phyloP scores from a whole-genome alignment of 2,888 invertebrate species.

The Drosophila phalerata region DNA sequence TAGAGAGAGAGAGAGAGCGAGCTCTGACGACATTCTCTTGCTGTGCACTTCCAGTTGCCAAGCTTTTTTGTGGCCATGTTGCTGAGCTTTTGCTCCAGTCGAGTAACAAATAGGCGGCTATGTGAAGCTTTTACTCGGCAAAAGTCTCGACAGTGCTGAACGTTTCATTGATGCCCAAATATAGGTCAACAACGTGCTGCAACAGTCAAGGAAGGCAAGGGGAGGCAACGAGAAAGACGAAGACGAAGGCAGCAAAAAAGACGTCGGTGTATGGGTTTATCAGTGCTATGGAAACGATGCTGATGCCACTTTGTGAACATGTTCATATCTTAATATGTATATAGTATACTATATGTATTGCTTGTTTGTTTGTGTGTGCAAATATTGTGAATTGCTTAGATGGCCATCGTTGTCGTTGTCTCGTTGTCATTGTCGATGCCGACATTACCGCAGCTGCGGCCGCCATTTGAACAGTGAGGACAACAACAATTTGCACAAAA shows the following conservation, averaged over 20 bases:
- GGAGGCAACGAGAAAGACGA: neutral
- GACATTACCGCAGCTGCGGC: slow-evolving; percentile 18
- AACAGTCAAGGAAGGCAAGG: slow-evolving; percentile 18
- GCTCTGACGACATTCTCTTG: slow-evolving; percentile 10
- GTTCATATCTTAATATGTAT: neutral
- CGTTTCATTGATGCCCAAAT: slow-evolving; percentile 84
- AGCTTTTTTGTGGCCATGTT: slow-evolving; percentile 29
- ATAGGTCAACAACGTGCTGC: slow-evolving; percentile 84
- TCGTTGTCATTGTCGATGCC: slow-evolving; percentile 14
- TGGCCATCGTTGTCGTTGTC: slow-evolving; percentile 21
- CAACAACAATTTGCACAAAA: slow-evolving; percentile 61
- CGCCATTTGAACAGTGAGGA: slow-evolving; percentile 7
- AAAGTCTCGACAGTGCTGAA: slow-evolving; percentile 34
- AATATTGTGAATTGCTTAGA: slow-evolving; percentile 59
- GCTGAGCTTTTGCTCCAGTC: slow-evolving; percentile 61
- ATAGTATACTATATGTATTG: slow-evolving; percentile 7
- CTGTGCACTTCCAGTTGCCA: slow-evolving; percentile 60
- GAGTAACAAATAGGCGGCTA: slow-evolving; percentile 44
- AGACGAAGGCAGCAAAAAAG: slow-evolving; percentile 25
- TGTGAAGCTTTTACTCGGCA: slow-evolving; percentile 68
- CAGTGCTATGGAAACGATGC: slow-evolving; percentile 52
- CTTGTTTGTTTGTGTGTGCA: slow-evolving; percentile 32
- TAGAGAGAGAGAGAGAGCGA: slow-evolving; percentile 1
- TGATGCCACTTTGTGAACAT: slow-evolving; percentile 33
- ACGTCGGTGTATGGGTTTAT: slow-evolving; percentile 47